These are phyloP conservation scores for Tarsius wallacei DNA, from an alignment of 2,797 vertebrate genomes.

Conservation along the genomic window DNA sequence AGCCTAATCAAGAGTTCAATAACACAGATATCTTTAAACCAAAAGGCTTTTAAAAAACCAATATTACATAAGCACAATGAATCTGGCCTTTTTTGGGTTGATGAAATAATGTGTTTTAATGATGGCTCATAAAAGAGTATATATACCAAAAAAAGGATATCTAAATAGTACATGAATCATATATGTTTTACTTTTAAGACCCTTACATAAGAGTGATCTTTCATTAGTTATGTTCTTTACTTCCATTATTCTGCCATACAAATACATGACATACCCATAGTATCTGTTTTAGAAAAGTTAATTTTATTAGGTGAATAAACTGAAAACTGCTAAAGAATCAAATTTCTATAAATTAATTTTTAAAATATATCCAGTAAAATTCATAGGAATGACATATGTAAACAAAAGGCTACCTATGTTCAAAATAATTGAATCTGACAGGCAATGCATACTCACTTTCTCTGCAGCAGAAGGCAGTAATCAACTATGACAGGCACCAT, in stretches of 20 bases:
- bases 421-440: conserved; percentile 38
- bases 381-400: conserved; percentile 23
- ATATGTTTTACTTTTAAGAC: conserved; percentile 7
- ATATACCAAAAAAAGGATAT: not conserved
- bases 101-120: not conserved
- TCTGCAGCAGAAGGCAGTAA: conserved; percentile 96
- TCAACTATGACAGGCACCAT: conserved; percentile 96
- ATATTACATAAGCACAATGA: not conserved
- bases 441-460: conserved; percentile 93
- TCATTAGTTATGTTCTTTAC: not conserved
- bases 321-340: conserved; percentile 51
- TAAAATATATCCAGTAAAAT: not conserved
- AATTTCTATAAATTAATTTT: conserved; percentile 54
- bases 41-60: not conserved
- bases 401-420: not conserved
- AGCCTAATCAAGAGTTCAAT: conserved; percentile 49
- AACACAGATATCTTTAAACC: conserved; percentile 31
- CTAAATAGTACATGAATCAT: not conserved
- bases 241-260: not conserved
- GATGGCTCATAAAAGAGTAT: not conserved
- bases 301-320: conserved; percentile 41
- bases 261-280: not conserved
- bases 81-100: not conserved
- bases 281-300: not conserved
- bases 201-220: not conserved